Evolutionary conservation across 1,140 invertebrate species (phyloP), one percentile per base, ranked within the genome.

Genomic region (Cyphomyrmex costatus): DNA sequence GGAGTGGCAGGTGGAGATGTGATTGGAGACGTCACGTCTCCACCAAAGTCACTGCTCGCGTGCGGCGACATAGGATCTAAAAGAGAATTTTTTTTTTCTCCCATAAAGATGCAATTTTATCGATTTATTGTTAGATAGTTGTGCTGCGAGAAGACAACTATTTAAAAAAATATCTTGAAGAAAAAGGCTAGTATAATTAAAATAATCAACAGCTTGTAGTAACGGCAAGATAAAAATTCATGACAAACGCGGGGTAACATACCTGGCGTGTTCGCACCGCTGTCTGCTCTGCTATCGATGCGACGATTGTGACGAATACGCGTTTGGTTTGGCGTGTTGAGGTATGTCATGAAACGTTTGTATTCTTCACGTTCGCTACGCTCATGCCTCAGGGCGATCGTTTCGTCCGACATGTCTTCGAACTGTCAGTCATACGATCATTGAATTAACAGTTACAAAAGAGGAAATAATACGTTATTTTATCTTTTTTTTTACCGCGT

Each of bases 381-480:
- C 49, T 96, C 96, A 93, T 99, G 98, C 24, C 98, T 96, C 36
- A 95, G 92, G 5, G 95, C 91, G 90, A 97, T 96, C 0, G 96
- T 96, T 83, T 97, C 96, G 83, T 98, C 98, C 19, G 97, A 97
- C 83, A 98, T 93, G 94, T 98, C 98, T 95, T 98, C 98, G 51
- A 96, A 95, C 97, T 42, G 36, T 42, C 36, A 42, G 10, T 42
- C 36, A 42, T 42, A 42, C 8, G 36, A 42, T 42, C 36, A 42
- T 42, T 42, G 36, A 33, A 33, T 33, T 97, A 60, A 73, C 70
- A 27, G 74, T 36, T 76, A 60, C 8, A 8, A 53, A 46, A 65
- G 36, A 51, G 3, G 49, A 19, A 65, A n/a, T 36, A 12, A 24
- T 6, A 46, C 3, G 1, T 49, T 33, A 58, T 19, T 42, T 42